Conservation (phyloP, 2,113 vertebrate species). For the Cromileptes altivelis region DNA sequence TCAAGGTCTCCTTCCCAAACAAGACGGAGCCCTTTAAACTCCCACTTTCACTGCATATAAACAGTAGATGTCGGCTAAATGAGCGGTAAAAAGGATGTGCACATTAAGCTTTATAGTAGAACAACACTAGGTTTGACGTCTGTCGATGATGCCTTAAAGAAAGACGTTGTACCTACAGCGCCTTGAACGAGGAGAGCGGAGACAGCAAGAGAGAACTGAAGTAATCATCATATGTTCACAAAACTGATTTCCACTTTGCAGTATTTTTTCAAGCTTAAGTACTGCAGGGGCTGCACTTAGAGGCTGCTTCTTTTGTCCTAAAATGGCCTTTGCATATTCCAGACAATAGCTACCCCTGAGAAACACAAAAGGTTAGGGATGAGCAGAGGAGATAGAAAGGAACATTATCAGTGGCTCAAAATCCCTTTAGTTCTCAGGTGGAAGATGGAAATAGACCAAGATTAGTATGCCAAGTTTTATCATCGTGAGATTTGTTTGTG, state of each 20-base stretch:
- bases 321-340: slow-evolving; percentile 61
- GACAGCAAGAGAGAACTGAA: background rate
- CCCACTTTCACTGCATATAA: background rate
- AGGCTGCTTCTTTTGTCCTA: slow-evolving; percentile 39
- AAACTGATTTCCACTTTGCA: slow-evolving; percentile 26
- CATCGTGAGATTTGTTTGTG: slow-evolving; percentile 74
- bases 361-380: slow-evolving; percentile 75
- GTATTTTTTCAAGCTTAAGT: slow-evolving; percentile 21
- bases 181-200: background rate
- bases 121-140: background rate
- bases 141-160: background rate
- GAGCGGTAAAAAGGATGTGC: background rate
- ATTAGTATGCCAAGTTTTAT: slow-evolving; percentile 68
- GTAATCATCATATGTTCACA: slow-evolving; percentile 7
- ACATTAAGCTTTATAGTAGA: background rate
- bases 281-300: slow-evolving; percentile 13
- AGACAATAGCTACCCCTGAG: slow-evolving; percentile 64
- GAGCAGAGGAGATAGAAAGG: slow-evolving; percentile 64
- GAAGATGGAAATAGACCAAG: slow-evolving; percentile 70
- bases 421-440: slow-evolving; percentile 74
- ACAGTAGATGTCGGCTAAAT: background rate
- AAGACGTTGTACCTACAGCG: background rate
- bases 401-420: slow-evolving; percentile 68
- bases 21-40: background rate
- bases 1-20: background rate